Evolutionary conservation across 2,113 vertebrate genomes (phyloP).

Genomic region (Condylura cristata): DNA sequence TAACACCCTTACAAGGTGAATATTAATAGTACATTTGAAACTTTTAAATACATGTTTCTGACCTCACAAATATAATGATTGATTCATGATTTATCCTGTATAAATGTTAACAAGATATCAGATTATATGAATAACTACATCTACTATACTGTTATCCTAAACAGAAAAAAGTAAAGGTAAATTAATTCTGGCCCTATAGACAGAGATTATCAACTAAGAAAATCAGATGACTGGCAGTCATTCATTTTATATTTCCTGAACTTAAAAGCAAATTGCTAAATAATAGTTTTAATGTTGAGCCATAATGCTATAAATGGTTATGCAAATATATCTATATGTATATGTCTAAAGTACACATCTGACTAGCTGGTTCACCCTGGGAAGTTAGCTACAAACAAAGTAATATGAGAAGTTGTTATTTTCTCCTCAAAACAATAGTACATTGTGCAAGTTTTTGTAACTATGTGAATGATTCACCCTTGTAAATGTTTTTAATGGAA

Average conservation of each 20-base stretch:
- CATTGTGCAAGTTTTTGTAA: conserved; percentile 48
- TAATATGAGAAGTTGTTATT: conserved; percentile 42
- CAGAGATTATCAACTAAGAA: neutral
- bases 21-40: neutral
- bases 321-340: neutral
- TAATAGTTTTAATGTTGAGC: neutral
- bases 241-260: neutral
- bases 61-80: neutral
- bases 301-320: neutral
- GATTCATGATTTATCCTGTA: neutral
- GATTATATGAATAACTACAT: neutral
- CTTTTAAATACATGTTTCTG: neutral
- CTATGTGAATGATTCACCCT: conserved; percentile 58
- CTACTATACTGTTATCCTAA: neutral
- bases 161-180: neutral
- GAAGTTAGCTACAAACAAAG: neutral
- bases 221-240: neutral
- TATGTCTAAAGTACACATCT: neutral
- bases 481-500: conserved; percentile 66
- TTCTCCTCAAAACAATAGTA: neutral
- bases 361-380: neutral
- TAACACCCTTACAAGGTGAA: too few species aligned
- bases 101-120: neutral
- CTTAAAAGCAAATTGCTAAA: conserved; percentile 35
- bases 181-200: neutral